phyloP scores from a whole-genome alignment of 2,888 invertebrate genomes.

The Oithona nana region DNA sequence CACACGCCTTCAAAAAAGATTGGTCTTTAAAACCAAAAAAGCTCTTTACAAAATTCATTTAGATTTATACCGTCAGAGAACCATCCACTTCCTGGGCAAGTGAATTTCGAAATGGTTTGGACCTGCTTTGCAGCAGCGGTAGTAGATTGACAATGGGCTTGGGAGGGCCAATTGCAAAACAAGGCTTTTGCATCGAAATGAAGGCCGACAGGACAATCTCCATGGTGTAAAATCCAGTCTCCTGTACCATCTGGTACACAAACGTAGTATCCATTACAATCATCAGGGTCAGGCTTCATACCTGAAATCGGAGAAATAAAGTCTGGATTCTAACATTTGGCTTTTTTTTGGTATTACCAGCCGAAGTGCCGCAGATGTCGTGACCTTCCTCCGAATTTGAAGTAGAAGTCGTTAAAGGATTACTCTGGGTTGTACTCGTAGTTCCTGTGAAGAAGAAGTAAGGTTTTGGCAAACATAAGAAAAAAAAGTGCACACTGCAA shows the following conservation, averaged over 20 bases:
- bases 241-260: slow-evolving; percentile 15
- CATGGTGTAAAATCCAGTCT: slow-evolving; percentile 22
- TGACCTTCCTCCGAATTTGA: neutral
- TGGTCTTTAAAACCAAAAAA: no score
- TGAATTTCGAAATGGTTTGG: neutral
- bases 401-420: neutral
- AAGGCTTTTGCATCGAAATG: slow-evolving; percentile 24
- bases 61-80: neutral
- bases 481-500: no score
- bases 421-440: neutral
- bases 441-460: neutral
- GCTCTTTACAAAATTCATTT: no score
- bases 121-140: neutral
- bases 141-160: slow-evolving; percentile 22
- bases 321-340: no score
- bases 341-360: no score
- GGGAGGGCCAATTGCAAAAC: slow-evolving; percentile 26
- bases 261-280: neutral
- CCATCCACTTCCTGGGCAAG: neutral
- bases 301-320: no score
- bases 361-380: neutral
- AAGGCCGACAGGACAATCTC: slow-evolving; percentile 24
- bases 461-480: no score
- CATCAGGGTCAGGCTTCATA: neutral
- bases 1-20: neutral